A percentile compares a stretch with the other conserved stretches of the same genome.
Conservation (phyloP, 1,140 invertebrate species). For the Calephelis nemesis region DNA sequence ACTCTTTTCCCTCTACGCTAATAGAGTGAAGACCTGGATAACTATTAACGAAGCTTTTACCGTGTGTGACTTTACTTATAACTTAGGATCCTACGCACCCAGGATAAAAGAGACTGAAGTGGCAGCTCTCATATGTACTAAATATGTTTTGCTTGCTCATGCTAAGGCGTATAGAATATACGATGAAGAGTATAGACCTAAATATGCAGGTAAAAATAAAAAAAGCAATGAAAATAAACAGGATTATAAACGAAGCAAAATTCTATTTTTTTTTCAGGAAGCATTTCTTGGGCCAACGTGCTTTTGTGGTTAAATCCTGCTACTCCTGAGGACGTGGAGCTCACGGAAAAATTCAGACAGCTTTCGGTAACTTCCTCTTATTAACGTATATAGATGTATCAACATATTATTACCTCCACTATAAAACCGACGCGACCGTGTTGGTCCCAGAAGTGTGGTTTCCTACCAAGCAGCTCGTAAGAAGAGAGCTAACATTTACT, state of each 20-base stretch:
- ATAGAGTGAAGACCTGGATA: constrained; percentile 62
- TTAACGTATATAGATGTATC: too few species aligned
- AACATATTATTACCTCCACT: too few species aligned
- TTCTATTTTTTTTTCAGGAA: not conserved
- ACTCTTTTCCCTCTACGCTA: constrained; percentile 54
- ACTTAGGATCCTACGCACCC: not conserved
- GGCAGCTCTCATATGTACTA: not conserved
- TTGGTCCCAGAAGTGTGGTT: too few species aligned
- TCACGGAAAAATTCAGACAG: not conserved
- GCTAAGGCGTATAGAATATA: constrained; percentile 4
- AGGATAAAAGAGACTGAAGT: not conserved
- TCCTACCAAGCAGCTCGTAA: too few species aligned
- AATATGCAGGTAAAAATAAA: not conserved
- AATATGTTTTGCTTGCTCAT: not conserved
- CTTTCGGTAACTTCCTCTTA: not conserved
- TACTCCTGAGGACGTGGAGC: not conserved
- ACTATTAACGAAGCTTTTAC: constrained; percentile 46
- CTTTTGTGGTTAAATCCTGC: not conserved
- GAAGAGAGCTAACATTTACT: too few species aligned
- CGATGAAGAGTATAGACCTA: not conserved
- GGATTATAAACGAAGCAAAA: too few species aligned
- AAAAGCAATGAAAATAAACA: too few species aligned
- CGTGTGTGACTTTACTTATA: constrained; percentile 41
- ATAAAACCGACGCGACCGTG: too few species aligned
- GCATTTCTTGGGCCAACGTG: not conserved